Evolutionary conservation across 1,140 invertebrate genomes (phyloP).

Genomic region (Drosophila sulfurigaster): DNA sequence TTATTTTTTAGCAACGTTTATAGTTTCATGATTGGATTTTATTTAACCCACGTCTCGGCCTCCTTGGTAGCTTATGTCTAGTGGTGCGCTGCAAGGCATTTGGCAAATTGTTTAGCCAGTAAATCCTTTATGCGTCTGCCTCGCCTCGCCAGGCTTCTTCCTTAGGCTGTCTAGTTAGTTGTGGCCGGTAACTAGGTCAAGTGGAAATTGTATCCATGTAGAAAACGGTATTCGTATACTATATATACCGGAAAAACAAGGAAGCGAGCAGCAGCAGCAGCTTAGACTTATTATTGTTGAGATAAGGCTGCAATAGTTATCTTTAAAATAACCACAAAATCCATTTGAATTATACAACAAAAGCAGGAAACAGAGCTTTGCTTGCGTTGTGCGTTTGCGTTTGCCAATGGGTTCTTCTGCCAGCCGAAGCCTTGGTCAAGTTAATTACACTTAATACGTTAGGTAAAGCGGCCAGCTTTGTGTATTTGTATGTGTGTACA

Average conservation of each 20-base stretch:
- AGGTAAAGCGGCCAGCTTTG: constrained; percentile 36
- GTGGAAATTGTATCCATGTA: constrained; percentile 69
- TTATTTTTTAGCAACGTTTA: constrained; percentile 35
- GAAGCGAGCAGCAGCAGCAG: constrained; percentile 34
- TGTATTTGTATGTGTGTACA: constrained; percentile 27
- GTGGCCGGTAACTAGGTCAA: constrained; percentile 63
- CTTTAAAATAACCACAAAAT: constrained; percentile 80
- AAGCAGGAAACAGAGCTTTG: constrained; percentile 37
- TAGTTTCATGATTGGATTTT: constrained; percentile 42
- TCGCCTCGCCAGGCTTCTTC: constrained; percentile 10
- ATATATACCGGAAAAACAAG: constrained; percentile 44
- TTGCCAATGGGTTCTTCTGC: constrained; percentile 25
- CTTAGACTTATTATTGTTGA: constrained; percentile 58
- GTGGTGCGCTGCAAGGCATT: constrained; percentile 21
- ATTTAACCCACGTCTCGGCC: constrained; percentile 19
- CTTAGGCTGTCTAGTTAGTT: constrained; percentile 1
- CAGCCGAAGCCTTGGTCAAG: constrained; percentile 53
- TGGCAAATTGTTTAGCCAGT: constrained; percentile 48
- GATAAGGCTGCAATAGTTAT: constrained; percentile 69
- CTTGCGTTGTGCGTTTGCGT: not conserved
- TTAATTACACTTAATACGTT: constrained; percentile 81
- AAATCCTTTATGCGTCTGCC: constrained; percentile 58
- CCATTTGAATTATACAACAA: constrained; percentile 76
- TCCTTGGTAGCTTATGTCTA: constrained; percentile 27
- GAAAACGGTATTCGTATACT: not conserved